Conservation (phyloP, 2,113 vertebrate species). For the Lota lota region DNA sequence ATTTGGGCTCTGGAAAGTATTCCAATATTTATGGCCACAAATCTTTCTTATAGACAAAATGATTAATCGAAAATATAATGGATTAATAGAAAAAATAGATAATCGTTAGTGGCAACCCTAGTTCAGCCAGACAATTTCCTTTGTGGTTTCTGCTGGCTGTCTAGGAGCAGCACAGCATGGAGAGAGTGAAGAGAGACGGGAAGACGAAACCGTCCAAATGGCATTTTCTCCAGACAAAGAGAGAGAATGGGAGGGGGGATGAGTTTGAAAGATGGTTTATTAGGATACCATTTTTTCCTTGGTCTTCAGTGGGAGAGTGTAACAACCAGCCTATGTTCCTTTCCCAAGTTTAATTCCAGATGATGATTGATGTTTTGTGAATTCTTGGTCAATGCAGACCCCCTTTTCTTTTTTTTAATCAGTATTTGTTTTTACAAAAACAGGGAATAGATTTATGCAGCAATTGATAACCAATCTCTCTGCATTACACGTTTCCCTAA, state of each 20-base stretch:
- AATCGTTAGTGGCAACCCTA: no score
- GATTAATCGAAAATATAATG: no score
- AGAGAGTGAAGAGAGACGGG: conserved; percentile 19
- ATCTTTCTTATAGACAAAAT: no score
- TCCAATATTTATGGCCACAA: no score
- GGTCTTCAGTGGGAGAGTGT: conserved; percentile 25
- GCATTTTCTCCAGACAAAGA: conserved; percentile 42
- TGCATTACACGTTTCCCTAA: no score
- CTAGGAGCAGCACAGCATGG: conserved; percentile 18
- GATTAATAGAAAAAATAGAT: no score
- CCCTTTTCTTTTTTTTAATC: not conserved
- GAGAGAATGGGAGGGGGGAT: not conserved
- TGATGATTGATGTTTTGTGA: conserved; percentile 15
- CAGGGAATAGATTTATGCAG: not conserved
- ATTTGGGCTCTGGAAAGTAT: no score
- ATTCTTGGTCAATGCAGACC: not conserved
- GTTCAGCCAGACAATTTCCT: conserved; percentile 43
- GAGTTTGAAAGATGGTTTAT: conserved; percentile 5
- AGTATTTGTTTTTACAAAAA: not conserved
- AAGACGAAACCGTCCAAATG: conserved; percentile 53
- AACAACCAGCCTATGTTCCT: conserved; percentile 12
- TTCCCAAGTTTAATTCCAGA: conserved; percentile 9
- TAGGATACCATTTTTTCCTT: not conserved
- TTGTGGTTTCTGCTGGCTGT: conserved; percentile 33
- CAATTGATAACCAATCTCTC: no score